Conservation (phyloP, 2,797 vertebrate genomes). For the Anguilla anguilla region DNA sequence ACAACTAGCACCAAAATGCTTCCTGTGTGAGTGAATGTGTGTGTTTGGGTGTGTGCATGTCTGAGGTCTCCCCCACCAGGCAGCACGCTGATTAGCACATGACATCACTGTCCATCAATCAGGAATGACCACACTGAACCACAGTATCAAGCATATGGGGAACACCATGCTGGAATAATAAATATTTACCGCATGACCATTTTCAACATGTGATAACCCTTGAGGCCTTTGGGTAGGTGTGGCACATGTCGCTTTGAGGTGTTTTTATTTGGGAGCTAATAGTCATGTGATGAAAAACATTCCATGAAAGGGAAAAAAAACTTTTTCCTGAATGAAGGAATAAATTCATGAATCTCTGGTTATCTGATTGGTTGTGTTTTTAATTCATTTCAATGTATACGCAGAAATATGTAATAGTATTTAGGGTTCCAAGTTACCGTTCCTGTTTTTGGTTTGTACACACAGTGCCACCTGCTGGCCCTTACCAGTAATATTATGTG, state of each 20-base stretch:
- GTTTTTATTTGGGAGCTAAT: background rate
- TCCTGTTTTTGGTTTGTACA: background rate
- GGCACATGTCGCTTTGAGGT: background rate
- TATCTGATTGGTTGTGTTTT: background rate
- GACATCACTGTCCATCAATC: slow-evolving; percentile 7
- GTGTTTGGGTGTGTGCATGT: background rate
- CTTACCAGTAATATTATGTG: background rate
- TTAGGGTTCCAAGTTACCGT: background rate
- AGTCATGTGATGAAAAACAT: background rate
- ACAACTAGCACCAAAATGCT: background rate
- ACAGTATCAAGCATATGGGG: background rate
- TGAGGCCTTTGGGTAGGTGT: background rate
- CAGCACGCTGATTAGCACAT: background rate
- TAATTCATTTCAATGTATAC: background rate
- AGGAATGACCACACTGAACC: background rate
- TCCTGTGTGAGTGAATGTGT: background rate
- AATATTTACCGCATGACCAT: background rate
- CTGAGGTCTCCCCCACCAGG: background rate
- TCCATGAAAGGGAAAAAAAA: background rate
- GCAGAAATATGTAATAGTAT: background rate
- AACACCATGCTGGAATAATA: background rate
- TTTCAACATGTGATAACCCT: background rate
- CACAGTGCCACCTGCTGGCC: slow-evolving; percentile 2
- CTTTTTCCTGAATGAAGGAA: background rate
- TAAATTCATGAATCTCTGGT: background rate